Evolutionary conservation across 2,797 vertebrate species (phyloP).

Genomic region (Hylomyscus alleni): DNA sequence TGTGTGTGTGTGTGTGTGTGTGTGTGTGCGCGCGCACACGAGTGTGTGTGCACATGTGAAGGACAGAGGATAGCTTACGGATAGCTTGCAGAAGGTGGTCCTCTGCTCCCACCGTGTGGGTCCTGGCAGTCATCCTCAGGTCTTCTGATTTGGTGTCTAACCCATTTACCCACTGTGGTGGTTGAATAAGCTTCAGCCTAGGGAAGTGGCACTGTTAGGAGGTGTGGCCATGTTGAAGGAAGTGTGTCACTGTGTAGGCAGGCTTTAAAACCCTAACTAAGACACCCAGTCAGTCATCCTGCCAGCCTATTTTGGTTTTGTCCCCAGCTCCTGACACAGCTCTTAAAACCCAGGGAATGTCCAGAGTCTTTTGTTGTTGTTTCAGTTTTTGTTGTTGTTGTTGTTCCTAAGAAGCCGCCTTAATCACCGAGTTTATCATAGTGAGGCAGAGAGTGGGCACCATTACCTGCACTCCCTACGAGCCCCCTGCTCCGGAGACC

Average conservation of each 20-base stretch:
- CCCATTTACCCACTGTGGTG: no score
- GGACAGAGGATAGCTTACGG: no score
- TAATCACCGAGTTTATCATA: constrained; percentile 7
- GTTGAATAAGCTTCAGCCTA: no score
- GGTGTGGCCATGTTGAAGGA: no score
- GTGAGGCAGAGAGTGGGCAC: not conserved
- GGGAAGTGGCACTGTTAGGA: no score
- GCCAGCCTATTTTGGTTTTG: not conserved
- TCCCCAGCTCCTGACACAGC: not conserved
- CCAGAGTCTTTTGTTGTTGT: not conserved
- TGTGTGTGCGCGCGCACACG: no score
- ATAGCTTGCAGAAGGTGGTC: no score
- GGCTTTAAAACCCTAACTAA: no score
- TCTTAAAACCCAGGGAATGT: constrained; percentile 32
- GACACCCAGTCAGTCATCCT: not conserved
- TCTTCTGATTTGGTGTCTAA: no score
- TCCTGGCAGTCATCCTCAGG: not conserved
- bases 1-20: no score
- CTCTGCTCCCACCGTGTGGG: not conserved
- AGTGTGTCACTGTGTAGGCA: no score
- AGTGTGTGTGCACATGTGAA: not conserved
- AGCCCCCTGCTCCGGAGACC: not conserved
- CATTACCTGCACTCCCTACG: not conserved
- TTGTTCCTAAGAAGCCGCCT: not conserved
- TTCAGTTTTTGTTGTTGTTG: not conserved